Conservation (phyloP, 1,140 invertebrate genomes). For the Plectrocnemia conspersa region DNA sequence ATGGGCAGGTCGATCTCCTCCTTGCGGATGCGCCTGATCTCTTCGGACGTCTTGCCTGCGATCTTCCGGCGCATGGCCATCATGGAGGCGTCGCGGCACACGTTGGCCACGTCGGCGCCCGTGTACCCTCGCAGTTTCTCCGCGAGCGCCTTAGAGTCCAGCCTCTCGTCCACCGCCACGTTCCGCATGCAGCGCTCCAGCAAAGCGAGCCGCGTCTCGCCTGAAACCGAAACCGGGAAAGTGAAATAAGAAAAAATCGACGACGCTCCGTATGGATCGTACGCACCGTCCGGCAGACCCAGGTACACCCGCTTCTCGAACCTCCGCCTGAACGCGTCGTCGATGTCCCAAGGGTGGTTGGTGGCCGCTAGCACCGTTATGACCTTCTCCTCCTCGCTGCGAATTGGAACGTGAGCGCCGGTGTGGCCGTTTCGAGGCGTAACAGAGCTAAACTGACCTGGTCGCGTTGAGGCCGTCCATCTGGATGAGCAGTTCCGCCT, state of each 20-base stretch:
- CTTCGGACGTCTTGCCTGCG: conserved; percentile 83
- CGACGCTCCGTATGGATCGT: background rate
- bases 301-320: conserved; percentile 99
- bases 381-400: conserved; percentile 60
- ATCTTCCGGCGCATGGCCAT: conserved; percentile 97
- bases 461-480: conserved; percentile 85
- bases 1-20: conserved; percentile 93
- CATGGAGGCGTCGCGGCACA: conserved; percentile 97
- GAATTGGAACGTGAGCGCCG: conserved; percentile 13
- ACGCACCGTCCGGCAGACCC: conserved; percentile 81
- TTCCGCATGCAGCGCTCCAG: conserved; percentile 90
- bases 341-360: conserved; percentile 99
- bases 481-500: conserved; percentile 96
- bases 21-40: conserved; percentile 87
- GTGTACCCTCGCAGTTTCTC: conserved; percentile 88
- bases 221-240: conserved; percentile 44
- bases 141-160: conserved; percentile 78
- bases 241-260: background rate
- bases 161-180: conserved; percentile 72
- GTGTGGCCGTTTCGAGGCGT: too few species aligned
- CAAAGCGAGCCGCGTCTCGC: conserved; percentile 78
- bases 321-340: conserved; percentile 91
- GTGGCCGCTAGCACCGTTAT: conserved; percentile 99
- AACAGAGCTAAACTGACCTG: too few species aligned
- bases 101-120: conserved; percentile 96